Conservation (phyloP, 2,888 invertebrate species). For the Synergus umbraculus region DNA sequence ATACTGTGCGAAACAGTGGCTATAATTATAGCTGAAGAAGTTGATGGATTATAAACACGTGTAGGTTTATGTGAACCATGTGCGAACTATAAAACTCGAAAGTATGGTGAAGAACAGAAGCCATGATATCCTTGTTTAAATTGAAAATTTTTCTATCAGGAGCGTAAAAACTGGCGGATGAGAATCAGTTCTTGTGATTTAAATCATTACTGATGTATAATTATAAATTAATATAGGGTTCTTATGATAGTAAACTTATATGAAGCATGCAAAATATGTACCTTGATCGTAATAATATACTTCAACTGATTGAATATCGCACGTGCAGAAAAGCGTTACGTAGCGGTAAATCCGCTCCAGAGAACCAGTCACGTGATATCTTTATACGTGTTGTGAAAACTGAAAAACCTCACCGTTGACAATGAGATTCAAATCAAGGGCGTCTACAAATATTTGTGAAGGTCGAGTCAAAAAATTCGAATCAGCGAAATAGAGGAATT, state of each 20-base stretch:
- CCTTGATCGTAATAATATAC: slow-evolving; percentile 4
- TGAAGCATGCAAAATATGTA: background rate
- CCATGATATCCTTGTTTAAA: background rate
- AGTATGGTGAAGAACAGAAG: background rate
- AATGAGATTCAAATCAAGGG: slow-evolving; percentile 20
- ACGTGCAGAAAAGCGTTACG: slow-evolving; percentile 30
- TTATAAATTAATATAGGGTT: too few relatives aligned
- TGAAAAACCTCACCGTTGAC: slow-evolving; percentile 11
- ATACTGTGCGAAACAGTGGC: background rate
- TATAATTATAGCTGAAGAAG: background rate
- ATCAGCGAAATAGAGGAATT: background rate
- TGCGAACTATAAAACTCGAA: background rate
- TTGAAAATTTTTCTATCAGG: background rate
- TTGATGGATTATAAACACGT: background rate
- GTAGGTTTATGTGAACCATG: background rate
- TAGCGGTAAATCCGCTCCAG: slow-evolving; percentile 34
- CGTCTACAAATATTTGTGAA: background rate
- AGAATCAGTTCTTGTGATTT: too few relatives aligned
- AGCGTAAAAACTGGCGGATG: background rate
- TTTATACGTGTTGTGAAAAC: slow-evolving; percentile 22
- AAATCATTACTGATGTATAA: background rate
- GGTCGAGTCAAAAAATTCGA: background rate
- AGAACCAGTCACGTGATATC: slow-evolving; percentile 16
- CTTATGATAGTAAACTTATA: background rate
- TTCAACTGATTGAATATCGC: background rate